phyloP scores from a whole-genome alignment of 92 coral and sea anemone species.

The Porites rus region DNA sequence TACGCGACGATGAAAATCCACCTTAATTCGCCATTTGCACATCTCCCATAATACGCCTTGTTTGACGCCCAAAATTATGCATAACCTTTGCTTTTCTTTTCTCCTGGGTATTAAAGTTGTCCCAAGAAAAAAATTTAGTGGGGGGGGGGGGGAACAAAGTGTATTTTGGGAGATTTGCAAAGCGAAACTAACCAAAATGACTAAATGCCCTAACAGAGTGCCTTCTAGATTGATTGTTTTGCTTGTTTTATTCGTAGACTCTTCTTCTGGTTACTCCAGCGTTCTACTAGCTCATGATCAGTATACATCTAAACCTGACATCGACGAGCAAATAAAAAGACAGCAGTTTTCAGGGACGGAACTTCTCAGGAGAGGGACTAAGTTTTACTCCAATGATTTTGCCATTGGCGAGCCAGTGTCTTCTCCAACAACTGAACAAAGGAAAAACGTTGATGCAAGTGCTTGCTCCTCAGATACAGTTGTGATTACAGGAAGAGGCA shows the following conservation, averaged over 20 bases:
- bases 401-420: background rate
- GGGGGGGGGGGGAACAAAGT: no score
- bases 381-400: background rate
- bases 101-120: no score
- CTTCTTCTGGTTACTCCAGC: constrained; percentile 20
- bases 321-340: constrained; percentile 62
- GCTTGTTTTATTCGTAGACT: background rate
- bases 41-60: no score
- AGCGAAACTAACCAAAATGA: no score
- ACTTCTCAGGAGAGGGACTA: constrained; percentile 76
- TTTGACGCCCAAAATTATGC: no score
- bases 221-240: background rate
- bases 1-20: no score
- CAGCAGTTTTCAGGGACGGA: constrained; percentile 70
- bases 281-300: constrained; percentile 51
- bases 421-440: background rate
- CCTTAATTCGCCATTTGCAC: no score
- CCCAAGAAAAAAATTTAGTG: no score
- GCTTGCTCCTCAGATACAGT: background rate
- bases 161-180: no score
- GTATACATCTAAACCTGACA: constrained; percentile 64
- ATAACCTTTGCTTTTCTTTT: no score
- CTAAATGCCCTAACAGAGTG: background rate
- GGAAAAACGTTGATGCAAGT: no score
- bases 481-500: background rate